These are phyloP conservation scores for Chaenocephalus aceratus DNA, from an alignment of 2,113 vertebrate species.

Conservation along the genomic window DNA sequence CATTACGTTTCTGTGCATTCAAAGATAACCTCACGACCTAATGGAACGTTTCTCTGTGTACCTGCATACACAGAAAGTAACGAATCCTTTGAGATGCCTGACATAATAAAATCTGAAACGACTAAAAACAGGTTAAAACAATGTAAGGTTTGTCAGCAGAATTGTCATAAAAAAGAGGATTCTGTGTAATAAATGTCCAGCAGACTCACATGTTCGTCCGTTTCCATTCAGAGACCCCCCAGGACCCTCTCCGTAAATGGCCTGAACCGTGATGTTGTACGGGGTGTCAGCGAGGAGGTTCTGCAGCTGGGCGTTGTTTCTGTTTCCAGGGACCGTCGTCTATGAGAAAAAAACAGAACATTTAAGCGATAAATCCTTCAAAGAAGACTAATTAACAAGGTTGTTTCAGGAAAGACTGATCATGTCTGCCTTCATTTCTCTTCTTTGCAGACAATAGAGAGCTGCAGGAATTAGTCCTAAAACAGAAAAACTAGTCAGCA, in stretches of 20 bases:
- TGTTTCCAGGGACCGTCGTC: constrained; percentile 93
- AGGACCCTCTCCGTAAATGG: constrained; percentile 92
- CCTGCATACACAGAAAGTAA: not conserved
- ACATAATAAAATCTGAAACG: too few relatives aligned
- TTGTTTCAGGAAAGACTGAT: too few relatives aligned
- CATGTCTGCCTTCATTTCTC: too few relatives aligned
- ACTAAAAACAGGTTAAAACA: too few relatives aligned
- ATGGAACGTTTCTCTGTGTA: not conserved
- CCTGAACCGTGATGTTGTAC: constrained; percentile 94
- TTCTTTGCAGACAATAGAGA: too few relatives aligned
- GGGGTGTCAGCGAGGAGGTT: constrained; percentile 91
- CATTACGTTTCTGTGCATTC: not conserved
- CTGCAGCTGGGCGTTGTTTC: constrained; percentile 92
- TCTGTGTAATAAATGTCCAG: too few relatives aligned
- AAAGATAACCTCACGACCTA: not conserved
- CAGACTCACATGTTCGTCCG: constrained; percentile 89
- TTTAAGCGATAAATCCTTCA: too few relatives aligned
- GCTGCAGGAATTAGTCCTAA: too few relatives aligned
- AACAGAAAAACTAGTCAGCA: too few relatives aligned
- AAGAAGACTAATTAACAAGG: too few relatives aligned
- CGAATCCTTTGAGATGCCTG: not conserved
- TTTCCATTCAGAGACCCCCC: constrained; percentile 90
- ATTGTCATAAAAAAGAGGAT: too few relatives aligned
- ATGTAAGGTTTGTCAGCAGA: too few relatives aligned
- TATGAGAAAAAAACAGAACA: constrained; percentile 60